Conservation (phyloP, 2,888 invertebrate genomes). For the Xestia rhomboidea region DNA sequence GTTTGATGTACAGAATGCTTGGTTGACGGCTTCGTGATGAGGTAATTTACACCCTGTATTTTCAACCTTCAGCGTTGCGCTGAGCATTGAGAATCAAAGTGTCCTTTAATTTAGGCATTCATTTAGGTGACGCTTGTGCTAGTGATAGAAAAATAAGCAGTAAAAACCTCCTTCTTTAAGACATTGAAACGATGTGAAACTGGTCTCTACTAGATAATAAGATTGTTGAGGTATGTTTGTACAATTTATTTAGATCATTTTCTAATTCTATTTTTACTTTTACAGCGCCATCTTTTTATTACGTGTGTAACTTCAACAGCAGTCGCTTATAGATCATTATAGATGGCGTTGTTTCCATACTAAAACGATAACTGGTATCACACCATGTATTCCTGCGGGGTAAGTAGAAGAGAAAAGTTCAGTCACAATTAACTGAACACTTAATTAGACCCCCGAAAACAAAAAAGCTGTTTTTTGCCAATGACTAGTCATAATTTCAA, state of each 20-base stretch:
- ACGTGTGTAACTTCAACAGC: not conserved
- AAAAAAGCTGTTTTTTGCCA: not conserved
- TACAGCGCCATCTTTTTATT: slow-evolving; percentile 35
- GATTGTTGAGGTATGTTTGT: not conserved
- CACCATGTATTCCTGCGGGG: not conserved
- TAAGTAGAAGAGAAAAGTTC: not conserved
- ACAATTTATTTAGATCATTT: slow-evolving; percentile 6
- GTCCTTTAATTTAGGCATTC: not conserved
- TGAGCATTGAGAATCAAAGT: not conserved
- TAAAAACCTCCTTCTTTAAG: not conserved
- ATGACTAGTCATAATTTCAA: not conserved
- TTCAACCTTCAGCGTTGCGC: not conserved
- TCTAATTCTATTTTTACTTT: not conserved
- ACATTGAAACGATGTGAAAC: not conserved
- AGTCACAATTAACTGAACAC: not conserved
- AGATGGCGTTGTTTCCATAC: slow-evolving; percentile 40
- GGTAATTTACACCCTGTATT: no score
- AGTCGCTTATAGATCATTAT: not conserved
- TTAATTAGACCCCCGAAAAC: not conserved
- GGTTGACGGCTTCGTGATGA: no score
- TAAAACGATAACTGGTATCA: not conserved
- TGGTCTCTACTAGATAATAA: not conserved
- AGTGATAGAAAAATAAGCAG: not conserved
- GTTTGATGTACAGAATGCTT: no score
- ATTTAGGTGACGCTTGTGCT: not conserved